Evolutionary conservation across 1,140 invertebrate species (phyloP).

Genomic region (Cherax quadricarinatus): DNA sequence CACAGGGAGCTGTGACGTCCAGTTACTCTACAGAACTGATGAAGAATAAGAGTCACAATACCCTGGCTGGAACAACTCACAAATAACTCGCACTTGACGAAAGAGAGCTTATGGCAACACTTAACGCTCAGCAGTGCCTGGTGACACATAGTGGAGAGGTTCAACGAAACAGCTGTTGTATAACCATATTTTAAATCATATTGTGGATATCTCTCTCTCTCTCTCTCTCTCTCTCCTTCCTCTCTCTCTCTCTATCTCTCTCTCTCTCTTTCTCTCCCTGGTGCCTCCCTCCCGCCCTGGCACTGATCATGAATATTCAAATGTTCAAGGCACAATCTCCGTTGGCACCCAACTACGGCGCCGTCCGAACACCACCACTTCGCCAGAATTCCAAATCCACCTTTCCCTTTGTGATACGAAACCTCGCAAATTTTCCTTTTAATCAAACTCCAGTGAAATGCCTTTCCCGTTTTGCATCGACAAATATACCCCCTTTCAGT

Average conservation of each 20-base stretch:
- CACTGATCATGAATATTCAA: slow-evolving; percentile 68
- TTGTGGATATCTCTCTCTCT: not conserved
- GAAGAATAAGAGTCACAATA: no score
- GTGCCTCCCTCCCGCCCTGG: slow-evolving; percentile 41
- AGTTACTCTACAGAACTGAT: no score
- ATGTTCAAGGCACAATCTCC: slow-evolving; percentile 62
- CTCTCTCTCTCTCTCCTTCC: slow-evolving; percentile 15
- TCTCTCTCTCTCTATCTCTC: slow-evolving; percentile 10
- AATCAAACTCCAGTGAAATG: slow-evolving; percentile 27
- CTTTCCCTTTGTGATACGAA: slow-evolving; percentile 53
- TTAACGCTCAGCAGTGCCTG: no score
- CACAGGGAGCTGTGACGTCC: no score
- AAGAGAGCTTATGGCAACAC: no score
- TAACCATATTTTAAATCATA: no score
- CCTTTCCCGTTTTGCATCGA: not conserved
- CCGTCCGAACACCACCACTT: slow-evolving; percentile 57
- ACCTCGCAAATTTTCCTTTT: slow-evolving; percentile 15
- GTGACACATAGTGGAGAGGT: no score
- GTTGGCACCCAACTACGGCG: slow-evolving; percentile 65
- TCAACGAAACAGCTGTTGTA: no score
- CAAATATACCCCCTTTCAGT: not conserved
- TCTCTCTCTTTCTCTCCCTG: slow-evolving; percentile 10
- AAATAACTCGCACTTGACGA: no score
- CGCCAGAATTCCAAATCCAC: slow-evolving; percentile 34
- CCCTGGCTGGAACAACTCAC: no score